These are phyloP conservation scores for Pelobates cultripes DNA, from an alignment of 2,797 vertebrate genomes.

Conservation along the genomic window DNA sequence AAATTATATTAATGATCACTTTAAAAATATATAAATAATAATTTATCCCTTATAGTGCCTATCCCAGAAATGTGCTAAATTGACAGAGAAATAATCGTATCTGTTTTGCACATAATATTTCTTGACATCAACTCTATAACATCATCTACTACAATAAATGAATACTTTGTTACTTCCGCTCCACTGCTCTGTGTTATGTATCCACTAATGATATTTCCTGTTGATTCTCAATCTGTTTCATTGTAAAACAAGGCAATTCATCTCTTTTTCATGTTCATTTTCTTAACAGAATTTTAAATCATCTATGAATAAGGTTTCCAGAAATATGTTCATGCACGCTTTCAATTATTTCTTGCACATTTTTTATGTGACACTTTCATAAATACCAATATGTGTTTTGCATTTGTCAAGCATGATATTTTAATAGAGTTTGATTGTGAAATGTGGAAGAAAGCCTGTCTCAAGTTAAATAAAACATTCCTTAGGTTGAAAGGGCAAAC, in stretches of 20 bases:
- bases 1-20: too few species aligned
- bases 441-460: neutral
- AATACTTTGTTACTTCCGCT: conserved; percentile 30
- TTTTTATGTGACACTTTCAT: neutral
- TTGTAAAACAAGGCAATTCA: conserved; percentile 52
- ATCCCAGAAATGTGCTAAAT: neutral
- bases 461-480: too few species aligned
- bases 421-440: neutral
- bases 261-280: conserved; percentile 34
- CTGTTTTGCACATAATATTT: conserved; percentile 30
- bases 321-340: conserved; percentile 3
- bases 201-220: conserved; percentile 53
- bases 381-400: conserved; percentile 6
- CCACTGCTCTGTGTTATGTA: conserved; percentile 48
- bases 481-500: too few species aligned
- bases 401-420: neutral
- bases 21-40: too few species aligned
- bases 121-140: conserved; percentile 9
- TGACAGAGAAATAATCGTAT: conserved; percentile 15
- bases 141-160: conserved; percentile 26
- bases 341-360: neutral
- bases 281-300: conserved; percentile 27
- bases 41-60: conserved; percentile 6
- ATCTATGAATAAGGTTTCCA: conserved; percentile 14
- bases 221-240: conserved; percentile 53